Evolutionary conservation across 2,113 vertebrate genomes (phyloP).

Genomic region (Pygoscelis adeliae): DNA sequence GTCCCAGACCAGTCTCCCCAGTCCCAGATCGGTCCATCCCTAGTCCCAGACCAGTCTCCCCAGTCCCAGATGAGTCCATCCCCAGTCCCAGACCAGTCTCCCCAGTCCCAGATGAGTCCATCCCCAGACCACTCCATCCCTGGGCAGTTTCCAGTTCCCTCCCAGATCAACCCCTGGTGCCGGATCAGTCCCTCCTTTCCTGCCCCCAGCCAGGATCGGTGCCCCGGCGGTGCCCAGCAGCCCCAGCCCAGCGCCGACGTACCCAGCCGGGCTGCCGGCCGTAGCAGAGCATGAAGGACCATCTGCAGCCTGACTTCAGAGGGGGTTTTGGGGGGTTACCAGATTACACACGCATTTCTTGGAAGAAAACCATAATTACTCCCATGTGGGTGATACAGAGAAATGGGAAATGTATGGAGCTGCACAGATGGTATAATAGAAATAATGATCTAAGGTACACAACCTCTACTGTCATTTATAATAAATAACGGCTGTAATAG

Average conservation of each 20-base stretch:
- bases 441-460: not conserved
- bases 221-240: not conserved
- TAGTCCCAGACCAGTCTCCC: no score
- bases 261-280: not conserved
- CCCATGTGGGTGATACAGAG: not conserved
- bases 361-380: constrained; percentile 7
- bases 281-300: fast-evolving
- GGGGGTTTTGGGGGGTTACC: not conserved
- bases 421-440: not conserved
- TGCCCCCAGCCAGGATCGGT: not conserved
- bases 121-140: not conserved
- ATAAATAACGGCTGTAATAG: not conserved
- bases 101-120: no score
- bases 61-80: not conserved
- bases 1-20: no score
- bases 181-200: not conserved
- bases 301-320: not conserved
- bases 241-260: not conserved
- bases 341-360: constrained; percentile 11
- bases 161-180: fast-evolving
- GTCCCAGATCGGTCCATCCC: not conserved
- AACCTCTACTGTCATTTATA: not conserved
- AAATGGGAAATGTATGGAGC: not conserved
- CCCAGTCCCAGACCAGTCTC: not conserved
- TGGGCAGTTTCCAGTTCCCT: not conserved